Conservation (phyloP, 1,140 invertebrate species). For the Drosophila fuyamai region DNA sequence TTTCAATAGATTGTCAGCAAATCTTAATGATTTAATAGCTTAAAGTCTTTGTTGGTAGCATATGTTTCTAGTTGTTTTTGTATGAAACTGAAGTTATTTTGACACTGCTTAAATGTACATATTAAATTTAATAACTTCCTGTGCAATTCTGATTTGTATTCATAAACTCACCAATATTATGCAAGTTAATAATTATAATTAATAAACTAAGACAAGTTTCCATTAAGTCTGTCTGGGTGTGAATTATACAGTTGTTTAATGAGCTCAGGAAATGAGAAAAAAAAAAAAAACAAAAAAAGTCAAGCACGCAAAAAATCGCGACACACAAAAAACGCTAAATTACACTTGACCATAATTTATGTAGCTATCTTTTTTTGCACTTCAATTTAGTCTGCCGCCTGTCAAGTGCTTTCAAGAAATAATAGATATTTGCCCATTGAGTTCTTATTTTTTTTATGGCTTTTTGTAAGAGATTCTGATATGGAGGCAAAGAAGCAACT, state of each 20-base stretch:
- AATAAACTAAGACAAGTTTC: slow-evolving; percentile 17
- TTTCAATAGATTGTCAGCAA: slow-evolving; percentile 1
- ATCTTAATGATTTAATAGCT: slow-evolving; percentile 18
- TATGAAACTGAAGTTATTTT: slow-evolving; percentile 8
- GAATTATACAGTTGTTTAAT: slow-evolving; percentile 59
- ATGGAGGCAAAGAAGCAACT: slow-evolving; percentile 26
- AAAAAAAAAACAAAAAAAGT: slow-evolving; percentile 8
- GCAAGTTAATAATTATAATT: slow-evolving; percentile 32
- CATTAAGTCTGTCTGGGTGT: slow-evolving; percentile 35
- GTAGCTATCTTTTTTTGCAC: slow-evolving; percentile 20
- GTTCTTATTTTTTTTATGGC: slow-evolving; percentile 11
- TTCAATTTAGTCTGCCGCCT: slow-evolving; percentile 13
- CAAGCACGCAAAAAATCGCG: slow-evolving; percentile 34
- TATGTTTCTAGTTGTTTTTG: slow-evolving; percentile 9
- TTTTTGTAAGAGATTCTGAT: slow-evolving; percentile 3
- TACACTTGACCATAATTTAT: slow-evolving; percentile 39
- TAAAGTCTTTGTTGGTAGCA: background rate
- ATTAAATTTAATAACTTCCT: slow-evolving; percentile 26
- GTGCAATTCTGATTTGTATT: slow-evolving; percentile 15
- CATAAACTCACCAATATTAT: slow-evolving; percentile 5
- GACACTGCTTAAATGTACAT: background rate
- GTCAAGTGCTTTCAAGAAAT: background rate
- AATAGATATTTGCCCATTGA: background rate
- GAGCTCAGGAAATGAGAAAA: slow-evolving; percentile 58
- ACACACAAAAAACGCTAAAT: slow-evolving; percentile 35